These are phyloP conservation scores for Lathamus discolor DNA, from an alignment of 2,113 vertebrate genomes.

Conservation along the genomic window DNA sequence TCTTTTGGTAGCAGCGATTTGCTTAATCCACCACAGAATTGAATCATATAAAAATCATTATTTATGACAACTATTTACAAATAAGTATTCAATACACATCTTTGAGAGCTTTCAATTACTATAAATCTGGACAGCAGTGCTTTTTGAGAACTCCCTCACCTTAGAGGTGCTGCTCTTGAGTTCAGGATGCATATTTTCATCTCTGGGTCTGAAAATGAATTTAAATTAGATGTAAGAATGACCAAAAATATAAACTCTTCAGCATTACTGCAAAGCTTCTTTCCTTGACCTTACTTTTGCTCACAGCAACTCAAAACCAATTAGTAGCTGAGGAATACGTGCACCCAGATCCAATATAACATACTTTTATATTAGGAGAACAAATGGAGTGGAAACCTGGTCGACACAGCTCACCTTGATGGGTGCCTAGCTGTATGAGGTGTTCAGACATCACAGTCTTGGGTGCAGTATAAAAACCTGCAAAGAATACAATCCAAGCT, in stretches of 20 bases:
- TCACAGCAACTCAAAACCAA: not conserved
- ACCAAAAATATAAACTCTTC: not conserved
- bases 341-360: not conserved
- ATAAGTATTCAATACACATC: not conserved
- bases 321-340: not conserved
- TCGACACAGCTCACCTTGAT: not conserved
- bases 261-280: not conserved
- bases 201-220: not conserved
- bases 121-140: not conserved
- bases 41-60: not conserved
- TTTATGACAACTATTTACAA: not conserved
- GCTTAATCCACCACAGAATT: not conserved
- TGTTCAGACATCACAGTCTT: not conserved
- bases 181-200: not conserved
- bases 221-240: not conserved
- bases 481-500: not conserved
- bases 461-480: not conserved
- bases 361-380: not conserved
- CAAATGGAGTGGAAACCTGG: not conserved
- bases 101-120: not conserved
- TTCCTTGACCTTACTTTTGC: not conserved
- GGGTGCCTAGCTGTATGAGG: not conserved
- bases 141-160: not conserved
- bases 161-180: not conserved
- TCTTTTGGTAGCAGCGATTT: not conserved